A percentile compares a stretch with the other conserved stretches of the same genome.
Conservation (phyloP, 1,140 invertebrate genomes). For the Sycobia sp. region DNA sequence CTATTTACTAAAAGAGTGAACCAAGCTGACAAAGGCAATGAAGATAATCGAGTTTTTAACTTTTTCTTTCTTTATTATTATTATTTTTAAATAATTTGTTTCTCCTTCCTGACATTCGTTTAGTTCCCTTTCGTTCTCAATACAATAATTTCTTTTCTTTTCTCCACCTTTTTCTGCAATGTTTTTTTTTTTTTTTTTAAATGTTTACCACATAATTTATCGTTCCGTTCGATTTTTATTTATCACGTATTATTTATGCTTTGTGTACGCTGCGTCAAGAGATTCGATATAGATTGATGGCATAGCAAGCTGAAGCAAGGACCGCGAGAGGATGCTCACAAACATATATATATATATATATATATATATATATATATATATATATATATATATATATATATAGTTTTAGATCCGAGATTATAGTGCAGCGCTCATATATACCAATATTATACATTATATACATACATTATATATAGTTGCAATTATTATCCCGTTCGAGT, state of each 20-base stretch:
- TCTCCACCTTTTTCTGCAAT: background rate
- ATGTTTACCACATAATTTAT: background rate
- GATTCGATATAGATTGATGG: background rate
- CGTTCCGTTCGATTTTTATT: background rate
- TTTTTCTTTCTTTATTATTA: no score
- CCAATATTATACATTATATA: no score
- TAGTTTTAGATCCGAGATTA: background rate
- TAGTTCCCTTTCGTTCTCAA: no score
- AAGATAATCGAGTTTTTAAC: background rate
- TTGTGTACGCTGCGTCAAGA: background rate
- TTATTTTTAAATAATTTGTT: no score
- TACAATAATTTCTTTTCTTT: no score
- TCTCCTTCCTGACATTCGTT: no score
- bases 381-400: no score
- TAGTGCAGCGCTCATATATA: background rate
- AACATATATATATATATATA: no score
- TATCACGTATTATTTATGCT: no score
- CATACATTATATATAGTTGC: no score
- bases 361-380: no score
- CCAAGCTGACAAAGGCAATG: background rate
- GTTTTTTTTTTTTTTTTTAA: background rate
- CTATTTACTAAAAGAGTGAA: background rate
- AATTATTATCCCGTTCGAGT: no score
- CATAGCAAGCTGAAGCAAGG: background rate
- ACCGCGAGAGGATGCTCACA: background rate